phyloP scores from a whole-genome alignment of 1,140 invertebrate genomes.

The Drosophila watanabei region DNA sequence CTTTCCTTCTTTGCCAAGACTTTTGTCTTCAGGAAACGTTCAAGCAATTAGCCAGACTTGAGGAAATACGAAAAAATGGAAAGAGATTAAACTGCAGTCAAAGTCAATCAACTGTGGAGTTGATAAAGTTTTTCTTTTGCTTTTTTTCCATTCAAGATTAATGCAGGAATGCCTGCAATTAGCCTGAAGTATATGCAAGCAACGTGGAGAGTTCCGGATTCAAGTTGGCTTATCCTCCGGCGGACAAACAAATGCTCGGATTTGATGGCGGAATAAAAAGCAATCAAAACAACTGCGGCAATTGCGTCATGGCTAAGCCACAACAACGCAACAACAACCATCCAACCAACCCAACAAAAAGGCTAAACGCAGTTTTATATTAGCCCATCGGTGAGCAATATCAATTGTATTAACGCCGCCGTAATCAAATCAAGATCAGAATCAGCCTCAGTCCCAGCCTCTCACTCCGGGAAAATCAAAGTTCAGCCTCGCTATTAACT shows the following conservation, averaged over 20 bases:
- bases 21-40: conserved; percentile 4
- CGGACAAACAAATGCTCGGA: conserved; percentile 64
- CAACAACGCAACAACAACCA: conserved; percentile 45
- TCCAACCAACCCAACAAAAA: conserved; percentile 31
- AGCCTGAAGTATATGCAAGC: conserved; percentile 50
- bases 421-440: conserved; percentile 81
- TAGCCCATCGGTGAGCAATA: conserved; percentile 53
- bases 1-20: conserved; percentile 42
- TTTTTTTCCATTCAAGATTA: background rate
- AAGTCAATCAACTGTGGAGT: conserved; percentile 16
- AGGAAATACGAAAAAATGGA: conserved; percentile 43
- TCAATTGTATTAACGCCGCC: conserved; percentile 79
- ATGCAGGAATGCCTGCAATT: conserved; percentile 51
- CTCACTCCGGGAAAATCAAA: conserved; percentile 56
- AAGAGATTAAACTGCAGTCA: conserved; percentile 61
- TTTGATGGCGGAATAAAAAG: conserved; percentile 58
- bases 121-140: conserved; percentile 8
- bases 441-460: conserved; percentile 43
- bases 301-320: conserved; percentile 58
- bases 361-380: conserved; percentile 44
- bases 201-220: conserved; percentile 25
- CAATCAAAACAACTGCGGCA: conserved; percentile 67
- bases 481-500: conserved; percentile 76
- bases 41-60: conserved; percentile 53
- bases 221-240: conserved; percentile 51